These are phyloP conservation scores for Penaeus indicus DNA, from an alignment of 1,140 invertebrate species.

Conservation along the genomic window DNA sequence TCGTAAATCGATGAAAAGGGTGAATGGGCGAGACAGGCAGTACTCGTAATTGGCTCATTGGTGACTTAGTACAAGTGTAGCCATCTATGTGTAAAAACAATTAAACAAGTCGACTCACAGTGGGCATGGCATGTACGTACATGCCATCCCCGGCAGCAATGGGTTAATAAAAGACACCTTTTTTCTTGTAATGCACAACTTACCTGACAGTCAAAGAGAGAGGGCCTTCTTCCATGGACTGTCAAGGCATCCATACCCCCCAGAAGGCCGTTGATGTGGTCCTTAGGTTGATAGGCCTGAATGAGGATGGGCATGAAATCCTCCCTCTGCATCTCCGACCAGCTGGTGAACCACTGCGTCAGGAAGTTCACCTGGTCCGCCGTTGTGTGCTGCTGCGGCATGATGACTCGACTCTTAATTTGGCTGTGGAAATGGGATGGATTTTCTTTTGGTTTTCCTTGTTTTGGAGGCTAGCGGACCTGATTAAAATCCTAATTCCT, in stretches of 20 bases:
- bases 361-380: constrained; percentile 63
- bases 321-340: constrained; percentile 66
- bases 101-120: no score
- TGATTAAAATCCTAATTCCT: not conserved
- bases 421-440: no score
- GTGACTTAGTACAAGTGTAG: no score
- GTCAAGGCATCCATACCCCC: constrained; percentile 50
- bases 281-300: constrained; percentile 56
- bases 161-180: no score
- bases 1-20: no score
- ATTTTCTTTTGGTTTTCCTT: not conserved
- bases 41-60: no score
- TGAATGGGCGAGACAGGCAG: no score
- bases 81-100: no score
- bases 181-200: not conserved
- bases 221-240: constrained; percentile 56
- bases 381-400: constrained; percentile 63
- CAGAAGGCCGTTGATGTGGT: constrained; percentile 65
- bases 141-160: no score
- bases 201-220: constrained; percentile 65
- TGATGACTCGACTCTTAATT: constrained; percentile 2
- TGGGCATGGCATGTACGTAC: no score
- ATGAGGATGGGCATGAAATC: constrained; percentile 65
- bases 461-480: not conserved
- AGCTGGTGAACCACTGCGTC: constrained; percentile 63